Base-by-base conservation (phyloP, 2,113 vertebrate genomes). In the Chloropsis cyanopogon region DNA sequence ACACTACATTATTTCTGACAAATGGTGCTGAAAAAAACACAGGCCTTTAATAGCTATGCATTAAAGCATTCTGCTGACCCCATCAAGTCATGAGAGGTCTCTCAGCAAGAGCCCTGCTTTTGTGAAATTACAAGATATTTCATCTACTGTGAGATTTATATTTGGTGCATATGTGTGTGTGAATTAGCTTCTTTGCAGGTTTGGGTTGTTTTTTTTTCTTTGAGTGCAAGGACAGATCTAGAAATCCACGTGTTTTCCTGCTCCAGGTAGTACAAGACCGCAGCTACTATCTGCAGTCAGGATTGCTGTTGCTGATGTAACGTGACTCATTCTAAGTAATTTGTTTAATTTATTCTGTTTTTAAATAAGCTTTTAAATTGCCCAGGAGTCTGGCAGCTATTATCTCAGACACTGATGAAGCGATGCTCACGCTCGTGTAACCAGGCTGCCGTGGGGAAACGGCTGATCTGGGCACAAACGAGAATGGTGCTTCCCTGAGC, bases 1-100 rank as follows among this genome's bases (percentile, higher is more conserved):
- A 93, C 41, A 93, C 56, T 56, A 71, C 68, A 75, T 91, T 86
- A 78, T 91, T 92, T 94, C 82, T 88, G 80, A 90, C 41, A 95
- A 94, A 95, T 70, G 54, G 25, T 90, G 56, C 56, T 92, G 76
- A 31, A 86, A 88, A 80, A 80, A 88, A 33, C 26, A n/a, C 64
- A 93, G 47, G 46, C 26, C 41, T 91, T 77, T 90, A 90, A 86
- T 29, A 92, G 50, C 52, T 73, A 52, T 56, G 56, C 82, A 88
- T 81, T 80, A 93, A 66, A 88, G 41, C 75, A 90, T 33, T 46
- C 47, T 59, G 42, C 68, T 91, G 82, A 86, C 76, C 76, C 65
- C 24, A 17, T 50, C n/a, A 90, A 90, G 52, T 83, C 76, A 92
- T 0, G 3, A 68, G 39, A 91, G 33, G 41, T 80, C 80, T 64